Evolutionary conservation across 2,797 vertebrate genomes (phyloP).

Genomic region (Darevskia mixta): DNA sequence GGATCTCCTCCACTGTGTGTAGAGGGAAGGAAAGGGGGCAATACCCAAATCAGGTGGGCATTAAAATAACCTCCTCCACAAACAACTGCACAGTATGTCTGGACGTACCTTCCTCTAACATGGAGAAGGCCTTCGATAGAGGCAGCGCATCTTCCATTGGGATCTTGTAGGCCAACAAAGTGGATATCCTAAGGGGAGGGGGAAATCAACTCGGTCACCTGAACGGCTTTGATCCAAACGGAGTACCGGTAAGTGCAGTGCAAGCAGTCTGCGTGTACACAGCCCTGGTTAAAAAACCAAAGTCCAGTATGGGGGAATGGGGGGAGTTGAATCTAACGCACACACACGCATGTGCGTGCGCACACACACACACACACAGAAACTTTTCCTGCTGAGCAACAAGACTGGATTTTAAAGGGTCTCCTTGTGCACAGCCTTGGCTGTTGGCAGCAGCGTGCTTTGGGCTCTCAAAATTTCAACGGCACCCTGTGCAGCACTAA

Average conservation of each 20-base stretch:
- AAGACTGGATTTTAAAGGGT: background rate
- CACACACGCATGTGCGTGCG: fast-evolving
- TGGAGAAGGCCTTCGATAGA: conserved; percentile 86
- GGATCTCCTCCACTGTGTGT: fast-evolving
- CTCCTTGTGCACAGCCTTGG: background rate
- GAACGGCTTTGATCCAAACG: background rate
- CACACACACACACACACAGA: background rate
- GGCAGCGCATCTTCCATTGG: conserved; percentile 88
- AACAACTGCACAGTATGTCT: background rate
- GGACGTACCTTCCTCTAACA: conserved; percentile 88
- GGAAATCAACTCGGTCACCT: background rate
- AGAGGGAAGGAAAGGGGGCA: background rate
- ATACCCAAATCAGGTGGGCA: too few species aligned
- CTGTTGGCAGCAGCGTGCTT: too few species aligned
- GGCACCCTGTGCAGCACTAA: too few species aligned
- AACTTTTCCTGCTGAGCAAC: background rate
- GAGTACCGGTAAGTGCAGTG: background rate
- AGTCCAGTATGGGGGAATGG: background rate
- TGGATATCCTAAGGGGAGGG: conserved; percentile 81
- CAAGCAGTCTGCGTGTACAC: background rate
- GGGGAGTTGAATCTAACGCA: background rate
- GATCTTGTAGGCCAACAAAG: conserved; percentile 90
- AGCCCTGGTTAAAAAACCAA: background rate
- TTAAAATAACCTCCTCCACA: background rate
- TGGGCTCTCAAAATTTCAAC: too few species aligned